A percentile compares a stretch with the other conserved stretches of the same genome.
These are phyloP conservation scores for Gobio occitaniae DNA, from an alignment of 2,797 vertebrate genomes.

Conservation along the genomic window DNA sequence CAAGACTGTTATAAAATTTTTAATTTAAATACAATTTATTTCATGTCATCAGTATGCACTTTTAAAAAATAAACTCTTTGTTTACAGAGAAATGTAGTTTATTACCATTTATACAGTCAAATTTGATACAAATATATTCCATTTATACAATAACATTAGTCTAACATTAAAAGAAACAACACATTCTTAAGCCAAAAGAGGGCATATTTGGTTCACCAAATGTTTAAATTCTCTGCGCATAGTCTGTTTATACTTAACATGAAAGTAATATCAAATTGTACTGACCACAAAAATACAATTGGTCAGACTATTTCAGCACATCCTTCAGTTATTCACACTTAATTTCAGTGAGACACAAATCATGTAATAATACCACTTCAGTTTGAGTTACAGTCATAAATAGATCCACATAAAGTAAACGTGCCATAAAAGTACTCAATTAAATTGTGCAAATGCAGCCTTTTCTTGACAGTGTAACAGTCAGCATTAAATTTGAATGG, in stretches of 20 bases:
- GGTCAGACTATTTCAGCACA: neutral
- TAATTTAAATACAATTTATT: slow-evolving; percentile 13
- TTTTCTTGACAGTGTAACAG: slow-evolving; percentile 34
- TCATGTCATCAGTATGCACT: neutral
- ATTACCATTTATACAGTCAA: slow-evolving; percentile 15
- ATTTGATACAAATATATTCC: slow-evolving; percentile 15
- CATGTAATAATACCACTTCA: slow-evolving; percentile 5
- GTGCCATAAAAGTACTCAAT: neutral
- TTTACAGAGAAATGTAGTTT: slow-evolving; percentile 16
- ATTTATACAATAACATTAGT: slow-evolving; percentile 12
- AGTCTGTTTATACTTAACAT: neutral
- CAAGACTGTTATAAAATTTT: neutral
- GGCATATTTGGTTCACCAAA: neutral
- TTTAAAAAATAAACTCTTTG: slow-evolving; percentile 33
- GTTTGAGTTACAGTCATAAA: slow-evolving; percentile 17
- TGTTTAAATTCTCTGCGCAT: neutral
- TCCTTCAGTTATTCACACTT: neutral
- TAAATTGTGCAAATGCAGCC: slow-evolving; percentile 11
- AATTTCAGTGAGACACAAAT: slow-evolving; percentile 18
- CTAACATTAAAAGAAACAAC: slow-evolving; percentile 29
- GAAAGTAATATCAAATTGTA: neutral
- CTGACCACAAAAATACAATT: neutral
- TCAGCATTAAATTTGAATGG: slow-evolving; percentile 2
- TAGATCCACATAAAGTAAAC: neutral
- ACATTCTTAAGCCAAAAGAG: neutral